phyloP scores from a whole-genome alignment of 2,113 vertebrate species.

The Ariopsis seemanni region DNA sequence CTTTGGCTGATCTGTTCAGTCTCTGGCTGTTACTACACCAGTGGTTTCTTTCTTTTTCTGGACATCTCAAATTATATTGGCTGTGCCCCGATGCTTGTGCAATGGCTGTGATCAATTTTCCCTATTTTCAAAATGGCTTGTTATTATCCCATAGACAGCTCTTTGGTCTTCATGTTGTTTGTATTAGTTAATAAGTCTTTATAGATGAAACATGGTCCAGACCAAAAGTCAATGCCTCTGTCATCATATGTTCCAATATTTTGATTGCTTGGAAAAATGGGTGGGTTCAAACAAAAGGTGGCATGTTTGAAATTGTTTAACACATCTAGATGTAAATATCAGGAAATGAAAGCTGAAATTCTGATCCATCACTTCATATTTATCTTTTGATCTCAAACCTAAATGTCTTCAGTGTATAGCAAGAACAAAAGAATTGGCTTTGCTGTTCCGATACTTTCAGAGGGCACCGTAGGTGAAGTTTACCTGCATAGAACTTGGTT shows the following conservation, averaged over 20 bases:
- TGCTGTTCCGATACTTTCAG: background rate
- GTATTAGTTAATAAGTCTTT: background rate
- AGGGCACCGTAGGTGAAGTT: background rate
- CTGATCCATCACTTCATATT: background rate
- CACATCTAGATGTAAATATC: background rate
- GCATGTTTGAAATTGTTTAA: background rate
- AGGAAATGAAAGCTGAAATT: background rate
- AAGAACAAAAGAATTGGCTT: background rate
- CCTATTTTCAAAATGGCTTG: background rate
- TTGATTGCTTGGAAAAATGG: background rate
- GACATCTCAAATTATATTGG: background rate
- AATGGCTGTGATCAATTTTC: background rate
- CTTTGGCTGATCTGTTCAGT: background rate
- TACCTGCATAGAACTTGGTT: background rate
- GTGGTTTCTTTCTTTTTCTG: background rate
- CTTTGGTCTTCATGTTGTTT: background rate
- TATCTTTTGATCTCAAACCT: background rate
- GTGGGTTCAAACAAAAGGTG: background rate
- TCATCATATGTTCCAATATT: background rate
- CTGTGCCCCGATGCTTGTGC: background rate
- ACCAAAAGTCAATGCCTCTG: background rate
- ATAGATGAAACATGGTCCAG: background rate
- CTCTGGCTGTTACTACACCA: background rate
- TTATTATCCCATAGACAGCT: background rate
- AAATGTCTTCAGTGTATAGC: background rate